Evolutionary conservation across 2,113 vertebrate species (phyloP).

Genomic region (Podocnemis expansa): DNA sequence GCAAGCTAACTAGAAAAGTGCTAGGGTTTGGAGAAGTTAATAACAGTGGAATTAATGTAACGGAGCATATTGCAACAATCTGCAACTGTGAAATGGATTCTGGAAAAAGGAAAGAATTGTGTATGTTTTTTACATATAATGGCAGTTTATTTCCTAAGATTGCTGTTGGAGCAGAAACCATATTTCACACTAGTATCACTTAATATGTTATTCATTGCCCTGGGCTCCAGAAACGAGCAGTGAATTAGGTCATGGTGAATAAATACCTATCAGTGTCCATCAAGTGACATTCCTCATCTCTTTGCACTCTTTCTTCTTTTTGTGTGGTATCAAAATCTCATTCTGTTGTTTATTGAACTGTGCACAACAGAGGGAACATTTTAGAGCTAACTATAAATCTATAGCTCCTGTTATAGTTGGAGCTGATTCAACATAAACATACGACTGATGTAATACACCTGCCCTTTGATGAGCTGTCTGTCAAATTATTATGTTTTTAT

Average conservation of each 20-base stretch:
- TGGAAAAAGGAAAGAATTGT: neutral
- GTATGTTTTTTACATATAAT: conserved; percentile 47
- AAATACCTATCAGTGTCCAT: conserved; percentile 65
- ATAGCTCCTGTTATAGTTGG: conserved; percentile 16
- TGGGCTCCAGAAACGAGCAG: conserved; percentile 39
- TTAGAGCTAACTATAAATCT: neutral
- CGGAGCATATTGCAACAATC: neutral
- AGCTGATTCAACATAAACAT: neutral
- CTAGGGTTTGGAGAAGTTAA: neutral
- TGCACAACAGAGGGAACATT: conserved; percentile 49
- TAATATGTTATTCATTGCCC: conserved; percentile 71
- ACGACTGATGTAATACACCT: conserved; percentile 37
- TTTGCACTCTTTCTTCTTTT: conserved; percentile 34
- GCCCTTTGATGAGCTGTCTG: conserved; percentile 17
- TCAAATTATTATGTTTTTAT: conserved; percentile 30
- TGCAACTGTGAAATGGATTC: neutral
- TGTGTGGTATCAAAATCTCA: conserved; percentile 51
- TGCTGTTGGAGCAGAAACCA: conserved; percentile 59
- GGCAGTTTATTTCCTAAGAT: conserved; percentile 49
- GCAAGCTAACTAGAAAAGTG: neutral
- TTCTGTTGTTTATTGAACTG: conserved; percentile 45
- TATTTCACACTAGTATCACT: conserved; percentile 69
- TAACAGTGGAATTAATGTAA: conserved; percentile 23
- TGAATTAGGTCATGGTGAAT: conserved; percentile 67
- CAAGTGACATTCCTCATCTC: conserved; percentile 58